Evolutionary conservation across 2,113 vertebrate genomes (phyloP), one percentile per base, ranked within the genome.

Genomic region (Loxodonta africana): DNA sequence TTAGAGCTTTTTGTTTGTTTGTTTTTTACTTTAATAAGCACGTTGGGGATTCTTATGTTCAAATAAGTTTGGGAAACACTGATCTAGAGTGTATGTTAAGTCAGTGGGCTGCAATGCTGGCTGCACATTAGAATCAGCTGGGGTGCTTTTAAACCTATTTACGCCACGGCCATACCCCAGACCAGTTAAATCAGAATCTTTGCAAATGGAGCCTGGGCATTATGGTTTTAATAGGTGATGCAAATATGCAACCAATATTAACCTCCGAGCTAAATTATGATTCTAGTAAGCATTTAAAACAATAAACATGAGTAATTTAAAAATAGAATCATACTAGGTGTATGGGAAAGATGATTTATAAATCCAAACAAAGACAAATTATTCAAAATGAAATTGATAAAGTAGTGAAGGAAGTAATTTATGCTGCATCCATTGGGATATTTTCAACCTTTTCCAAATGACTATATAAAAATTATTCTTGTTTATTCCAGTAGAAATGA

Each of bases 311-410:
- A 10, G 26, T 83, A 78, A 88, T 83, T 28, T 77, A 84, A 88
- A 81, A 60, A 51, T n/a, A 62, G 80, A 82, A 23, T 7, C 7
- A 28, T 80, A 69, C 12, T 11, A 63, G 63, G 14, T 26, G 74
- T 33, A 73, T 12, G 48, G 11, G 60, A 83, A 53, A 90, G 63
- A 44, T 85, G 60, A 93, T 69, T 51, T 86, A 25, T 11, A 83
- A 77, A 74, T 73, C 30, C n/a, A 89, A 82, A 83, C 14, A 83
- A 88, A 89, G 67, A 93, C 57, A 89, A 91, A 67, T 37, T 30
- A 77, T 83, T 83, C 21, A 88, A 96, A 78, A 87, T 21, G 6
- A 90, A 84, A 25, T 46, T 37, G 48, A 90, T 60, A 63, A 76
- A 76, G 33, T 88, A 37, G 26, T 71, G 18, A 44, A 90, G 76